phyloP scores from a whole-genome alignment of 2,113 vertebrate species.

The Lophius piscatorius region DNA sequence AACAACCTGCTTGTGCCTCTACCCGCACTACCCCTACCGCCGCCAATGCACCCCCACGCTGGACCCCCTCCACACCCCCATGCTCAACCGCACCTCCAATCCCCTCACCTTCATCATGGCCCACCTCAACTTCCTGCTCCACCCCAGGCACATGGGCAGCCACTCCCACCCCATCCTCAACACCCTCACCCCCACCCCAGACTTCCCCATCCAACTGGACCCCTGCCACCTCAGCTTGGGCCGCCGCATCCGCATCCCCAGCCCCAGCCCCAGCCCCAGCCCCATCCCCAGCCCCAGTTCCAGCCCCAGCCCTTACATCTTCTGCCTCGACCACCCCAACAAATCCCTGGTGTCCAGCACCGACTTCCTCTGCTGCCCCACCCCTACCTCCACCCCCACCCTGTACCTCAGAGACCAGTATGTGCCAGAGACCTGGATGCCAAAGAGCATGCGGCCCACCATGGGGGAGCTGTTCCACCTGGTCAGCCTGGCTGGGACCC shows the following conservation, averaged over 20 bases:
- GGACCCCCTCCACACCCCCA: conserved; percentile 73
- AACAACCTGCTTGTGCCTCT: conserved; percentile 92
- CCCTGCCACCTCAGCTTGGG: conserved; percentile 71
- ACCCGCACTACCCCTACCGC: conserved; percentile 63
- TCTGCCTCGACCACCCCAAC: conserved; percentile 69
- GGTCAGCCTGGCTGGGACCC: conserved; percentile 69
- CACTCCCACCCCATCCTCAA: conserved; percentile 55
- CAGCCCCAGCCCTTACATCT: conserved; percentile 80
- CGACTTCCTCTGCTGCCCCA: conserved; percentile 75
- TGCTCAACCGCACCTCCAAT: conserved; percentile 55
- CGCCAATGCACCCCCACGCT: conserved; percentile 75
- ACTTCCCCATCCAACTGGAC: conserved; percentile 59
- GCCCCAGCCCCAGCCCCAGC: conserved; percentile 73
- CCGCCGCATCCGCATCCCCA: conserved; percentile 71
- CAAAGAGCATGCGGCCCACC: conserved; percentile 87
- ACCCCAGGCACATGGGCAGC: conserved; percentile 61
- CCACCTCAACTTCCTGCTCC: conserved; percentile 61
- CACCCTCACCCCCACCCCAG: conserved; percentile 65
- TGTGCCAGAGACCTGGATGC: conserved; percentile 91
- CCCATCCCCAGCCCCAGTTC: conserved; percentile 73
- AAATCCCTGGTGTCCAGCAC: conserved; percentile 72
- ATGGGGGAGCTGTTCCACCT: conserved; percentile 52
- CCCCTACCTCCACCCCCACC: conserved; percentile 73
- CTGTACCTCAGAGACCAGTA: conserved; percentile 88
- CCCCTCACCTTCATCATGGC: conserved; percentile 63